Evolutionary conservation across 2,888 invertebrate genomes (phyloP), one percentile per base, ranked within the genome.

Genomic region (Trachelus iudaicus): DNA sequence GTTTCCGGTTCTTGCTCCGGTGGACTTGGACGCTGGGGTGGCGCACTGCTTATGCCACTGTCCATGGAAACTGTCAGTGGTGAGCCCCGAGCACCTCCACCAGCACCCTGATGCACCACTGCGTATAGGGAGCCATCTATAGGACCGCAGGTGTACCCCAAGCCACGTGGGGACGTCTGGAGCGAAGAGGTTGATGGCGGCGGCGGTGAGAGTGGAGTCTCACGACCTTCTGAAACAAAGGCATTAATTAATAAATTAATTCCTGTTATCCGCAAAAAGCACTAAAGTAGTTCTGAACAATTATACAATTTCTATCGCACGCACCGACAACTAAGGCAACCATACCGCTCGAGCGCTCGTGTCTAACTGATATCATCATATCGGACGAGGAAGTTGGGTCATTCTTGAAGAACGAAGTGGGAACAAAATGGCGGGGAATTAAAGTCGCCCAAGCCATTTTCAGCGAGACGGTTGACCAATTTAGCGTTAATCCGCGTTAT

Each of bases 91-190:
- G 93, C 93, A 85, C 92, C 93, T 80, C 88, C 89, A 73, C 87
- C 87, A 81, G 87, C 86, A 79, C 87, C 87, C 84, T 88, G 91
- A 82, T 91, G 90, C 37, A 91, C 91, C 79, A 91, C 91, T 78
- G 97, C 97, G 94, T 98, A 97, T 88, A 97, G 95, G 88, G 97
- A 97, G 86, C 97, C 97, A 95, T 97, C 97, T 87, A 97, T 93
- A 73, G 97, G 97, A 69, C 97, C 97, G 91, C 96, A 95, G 73
- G 96, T 96, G 92, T 96, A 96, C 84, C 92, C 93, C 81, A 91
- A 87, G 34, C 89, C 89, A 9, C 89, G 88, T n/a, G 90, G 88
- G n/a, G 91, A 90, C 87, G 84, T 78, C 85, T 87, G 76, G 2
- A 74, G 74, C 90, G 87, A 92, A 87, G 90, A 93, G 91, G 81